phyloP scores from a whole-genome alignment of 2,797 vertebrate species.

The Anguilla marmorata region DNA sequence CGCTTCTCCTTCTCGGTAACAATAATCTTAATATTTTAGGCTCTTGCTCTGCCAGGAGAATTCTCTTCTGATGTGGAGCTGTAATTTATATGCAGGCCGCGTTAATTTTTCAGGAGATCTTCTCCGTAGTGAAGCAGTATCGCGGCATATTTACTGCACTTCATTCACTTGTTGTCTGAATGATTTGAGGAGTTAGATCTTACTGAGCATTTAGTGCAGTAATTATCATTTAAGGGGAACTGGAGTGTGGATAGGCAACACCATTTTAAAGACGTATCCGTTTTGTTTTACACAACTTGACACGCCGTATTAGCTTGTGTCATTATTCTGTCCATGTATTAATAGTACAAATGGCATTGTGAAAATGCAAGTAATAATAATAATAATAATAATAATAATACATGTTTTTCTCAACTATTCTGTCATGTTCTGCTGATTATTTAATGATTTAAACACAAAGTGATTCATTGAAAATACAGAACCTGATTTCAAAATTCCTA shows the following conservation, averaged over 20 bases:
- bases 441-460: too few species aligned
- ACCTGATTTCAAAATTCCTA: too few species aligned
- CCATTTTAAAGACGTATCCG: too few species aligned
- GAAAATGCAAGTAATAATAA: too few species aligned
- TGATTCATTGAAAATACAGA: too few species aligned
- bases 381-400: too few species aligned
- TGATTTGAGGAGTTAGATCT: not conserved
- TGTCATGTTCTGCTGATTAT: too few species aligned
- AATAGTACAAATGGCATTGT: too few species aligned
- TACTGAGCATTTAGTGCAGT: not conserved
- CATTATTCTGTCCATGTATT: too few species aligned
- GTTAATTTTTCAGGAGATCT: constrained; percentile 39
- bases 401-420: too few species aligned
- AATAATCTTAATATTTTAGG: constrained; percentile 53
- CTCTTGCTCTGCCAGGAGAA: constrained; percentile 42
- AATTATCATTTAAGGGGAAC: not conserved
- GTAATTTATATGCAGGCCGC: constrained; percentile 45
- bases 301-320: too few species aligned
- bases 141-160: constrained; percentile 26
- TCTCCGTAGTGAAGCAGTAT: constrained; percentile 47
- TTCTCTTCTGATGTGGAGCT: constrained; percentile 38
- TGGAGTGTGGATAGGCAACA: not conserved
- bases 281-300: too few species aligned
- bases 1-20: constrained; percentile 46
- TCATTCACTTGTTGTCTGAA: constrained; percentile 27